Evolutionary conservation across 2,113 vertebrate genomes (phyloP).

Genomic region (human (Homo sapiens)): DNA sequence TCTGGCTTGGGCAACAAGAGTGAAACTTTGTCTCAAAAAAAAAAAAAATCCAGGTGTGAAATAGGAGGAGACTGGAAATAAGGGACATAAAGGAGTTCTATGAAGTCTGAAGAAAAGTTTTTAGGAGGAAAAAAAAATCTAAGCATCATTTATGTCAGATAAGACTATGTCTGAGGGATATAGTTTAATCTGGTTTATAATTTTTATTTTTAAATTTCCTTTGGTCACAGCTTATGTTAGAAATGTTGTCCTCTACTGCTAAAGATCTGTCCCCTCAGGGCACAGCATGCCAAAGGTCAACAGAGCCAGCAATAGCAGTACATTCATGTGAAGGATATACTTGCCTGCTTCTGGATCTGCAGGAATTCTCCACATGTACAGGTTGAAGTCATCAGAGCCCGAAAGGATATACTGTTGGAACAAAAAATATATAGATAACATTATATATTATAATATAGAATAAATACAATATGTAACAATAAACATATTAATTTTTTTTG

Average conservation of each 20-base stretch:
- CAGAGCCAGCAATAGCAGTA: not conserved
- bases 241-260: not conserved
- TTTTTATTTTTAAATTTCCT: constrained; percentile 56
- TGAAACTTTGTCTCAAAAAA: too few species aligned
- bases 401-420: constrained; percentile 95
- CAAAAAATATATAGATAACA: constrained; percentile 32
- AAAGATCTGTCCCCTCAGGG: not conserved
- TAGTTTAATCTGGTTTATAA: constrained; percentile 34
- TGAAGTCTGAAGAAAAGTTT: not conserved
- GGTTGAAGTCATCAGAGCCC: constrained; percentile 99
- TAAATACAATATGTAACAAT: not conserved
- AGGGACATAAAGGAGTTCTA: not conserved
- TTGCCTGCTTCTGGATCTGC: constrained; percentile 96
- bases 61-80: not conserved
- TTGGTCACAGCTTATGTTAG: not conserved
- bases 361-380: constrained; percentile 99
- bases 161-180: not conserved
- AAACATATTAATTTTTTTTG: not conserved
- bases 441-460: not conserved
- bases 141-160: not conserved
- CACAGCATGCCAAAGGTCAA: not conserved
- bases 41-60: not conserved
- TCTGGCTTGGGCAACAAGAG: too few species aligned
- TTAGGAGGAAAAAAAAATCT: not conserved
- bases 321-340: not conserved